Base-by-base conservation (phyloP, 2,888 invertebrate genomes). In the Melolontha melolontha region DNA sequence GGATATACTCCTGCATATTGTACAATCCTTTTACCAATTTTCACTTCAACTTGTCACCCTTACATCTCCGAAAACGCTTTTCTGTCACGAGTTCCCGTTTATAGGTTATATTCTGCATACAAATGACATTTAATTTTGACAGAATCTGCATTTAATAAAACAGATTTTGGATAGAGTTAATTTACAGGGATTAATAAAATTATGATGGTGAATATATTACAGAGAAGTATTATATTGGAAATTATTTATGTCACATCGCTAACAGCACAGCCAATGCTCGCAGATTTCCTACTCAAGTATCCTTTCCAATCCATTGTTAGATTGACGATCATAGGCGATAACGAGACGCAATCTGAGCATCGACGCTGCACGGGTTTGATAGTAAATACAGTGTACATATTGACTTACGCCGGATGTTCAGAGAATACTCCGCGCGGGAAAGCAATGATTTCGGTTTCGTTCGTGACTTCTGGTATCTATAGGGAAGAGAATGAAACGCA, bases 371-470 rank as follows among this genome's bases (percentile, higher is more conserved):
- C 54, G 5, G 67, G 63, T 17, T 6, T 47, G 29, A 67, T 67
- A 52, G 40, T 67, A 29, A 67, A 67, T 39, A 47, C 55, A 16
- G 67, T 44, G n/a, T 67, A 64, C 49, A 44, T 67, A 49, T 40
- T 67, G 40, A 64, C 64, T 5, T 29, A 67, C 14, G 64, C 67
- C 8, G 34, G 47, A 39, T 67, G 67, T 22, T 47, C 55, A 2
- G 54, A 64, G 11, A 49, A 41, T 5, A 7, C 41, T 39, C 22
- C 27, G 6, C 51, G 51, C 27, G n/a, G 12, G 41, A 40, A 41
- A 34, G 17, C 41, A 8, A 11, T 52, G 14, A 41, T 14, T 0
- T 2, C 11, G 2, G 11, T 57, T 12, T 7, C 29, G 14, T 44
- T 59, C 14, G 59, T 59, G 22, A 59, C 59, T 12, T 59, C 59